phyloP scores from a whole-genome alignment of 2,888 invertebrate genomes.

The Odontocerum albicorne region DNA sequence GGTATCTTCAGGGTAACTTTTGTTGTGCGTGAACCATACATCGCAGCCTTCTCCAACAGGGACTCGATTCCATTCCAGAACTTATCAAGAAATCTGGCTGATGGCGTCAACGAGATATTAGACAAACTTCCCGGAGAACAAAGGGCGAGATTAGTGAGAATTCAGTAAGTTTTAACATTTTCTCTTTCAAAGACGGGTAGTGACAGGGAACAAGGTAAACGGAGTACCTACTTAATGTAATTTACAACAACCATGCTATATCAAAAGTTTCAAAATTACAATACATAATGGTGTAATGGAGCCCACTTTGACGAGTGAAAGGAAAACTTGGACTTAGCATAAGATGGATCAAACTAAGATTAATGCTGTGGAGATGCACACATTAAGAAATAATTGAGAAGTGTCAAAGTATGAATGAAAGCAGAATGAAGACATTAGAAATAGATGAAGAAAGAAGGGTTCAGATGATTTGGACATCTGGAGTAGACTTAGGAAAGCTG shows the following conservation, averaged over 20 bases:
- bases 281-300: too few relatives aligned
- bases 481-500: too few relatives aligned
- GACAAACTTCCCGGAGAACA: slow-evolving; percentile 58
- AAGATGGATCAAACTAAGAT: too few relatives aligned
- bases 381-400: too few relatives aligned
- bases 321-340: too few relatives aligned
- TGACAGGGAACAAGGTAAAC: not conserved
- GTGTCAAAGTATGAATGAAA: too few relatives aligned
- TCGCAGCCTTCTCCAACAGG: slow-evolving; percentile 58
- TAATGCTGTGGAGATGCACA: too few relatives aligned
- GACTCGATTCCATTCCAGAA: slow-evolving; percentile 61
- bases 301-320: too few relatives aligned
- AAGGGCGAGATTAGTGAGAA: slow-evolving; percentile 65
- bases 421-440: too few relatives aligned
- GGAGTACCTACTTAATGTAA: not conserved
- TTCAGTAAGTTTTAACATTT: slow-evolving; percentile 61
- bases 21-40: slow-evolving; percentile 65
- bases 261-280: not conserved
- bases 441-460: too few relatives aligned
- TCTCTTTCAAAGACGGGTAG: not conserved
- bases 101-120: slow-evolving; percentile 62
- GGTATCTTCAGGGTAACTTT: slow-evolving; percentile 59
- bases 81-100: slow-evolving; percentile 60
- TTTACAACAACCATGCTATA: not conserved
- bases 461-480: too few relatives aligned